Evolutionary conservation across 2,797 vertebrate genomes (phyloP).

Genomic region (Meda fulgida): DNA sequence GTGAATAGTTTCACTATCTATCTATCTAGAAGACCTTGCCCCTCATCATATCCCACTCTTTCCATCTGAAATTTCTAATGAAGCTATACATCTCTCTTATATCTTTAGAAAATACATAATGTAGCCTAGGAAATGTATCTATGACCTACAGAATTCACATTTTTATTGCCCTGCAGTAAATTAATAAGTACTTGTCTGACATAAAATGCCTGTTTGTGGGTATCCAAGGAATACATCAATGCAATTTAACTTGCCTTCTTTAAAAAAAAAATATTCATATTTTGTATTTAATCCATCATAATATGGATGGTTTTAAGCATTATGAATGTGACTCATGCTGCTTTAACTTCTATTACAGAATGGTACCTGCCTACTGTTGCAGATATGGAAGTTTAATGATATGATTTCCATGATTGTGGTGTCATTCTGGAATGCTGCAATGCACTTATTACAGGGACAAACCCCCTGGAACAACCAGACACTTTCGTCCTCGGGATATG

Average conservation of each 20-base stretch:
- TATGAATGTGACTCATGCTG: neutral
- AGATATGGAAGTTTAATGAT: neutral
- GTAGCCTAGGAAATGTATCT: neutral
- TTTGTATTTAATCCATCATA: neutral
- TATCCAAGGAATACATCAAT: neutral
- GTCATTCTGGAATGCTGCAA: neutral
- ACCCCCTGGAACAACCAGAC: neutral
- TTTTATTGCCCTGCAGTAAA: neutral
- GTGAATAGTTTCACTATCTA: neutral
- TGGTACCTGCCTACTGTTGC: neutral
- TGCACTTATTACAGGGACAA: neutral
- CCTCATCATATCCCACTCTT: too few relatives aligned
- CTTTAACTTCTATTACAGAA: neutral
- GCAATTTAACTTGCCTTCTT: neutral
- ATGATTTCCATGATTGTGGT: neutral
- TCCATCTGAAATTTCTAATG: neutral
- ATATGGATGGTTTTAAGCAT: neutral
- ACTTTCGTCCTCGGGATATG: neutral
- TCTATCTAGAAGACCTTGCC: too few relatives aligned
- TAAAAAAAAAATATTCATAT: neutral
- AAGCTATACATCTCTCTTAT: neutral
- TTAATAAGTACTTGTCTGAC: neutral
- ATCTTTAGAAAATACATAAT: neutral
- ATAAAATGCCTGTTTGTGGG: neutral
- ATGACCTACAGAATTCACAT: neutral